A percentile compares a stretch with the other conserved stretches of the same genome.
Evolutionary conservation across 2,113 vertebrate genomes (phyloP).

Genomic region (Murina feae): DNA sequence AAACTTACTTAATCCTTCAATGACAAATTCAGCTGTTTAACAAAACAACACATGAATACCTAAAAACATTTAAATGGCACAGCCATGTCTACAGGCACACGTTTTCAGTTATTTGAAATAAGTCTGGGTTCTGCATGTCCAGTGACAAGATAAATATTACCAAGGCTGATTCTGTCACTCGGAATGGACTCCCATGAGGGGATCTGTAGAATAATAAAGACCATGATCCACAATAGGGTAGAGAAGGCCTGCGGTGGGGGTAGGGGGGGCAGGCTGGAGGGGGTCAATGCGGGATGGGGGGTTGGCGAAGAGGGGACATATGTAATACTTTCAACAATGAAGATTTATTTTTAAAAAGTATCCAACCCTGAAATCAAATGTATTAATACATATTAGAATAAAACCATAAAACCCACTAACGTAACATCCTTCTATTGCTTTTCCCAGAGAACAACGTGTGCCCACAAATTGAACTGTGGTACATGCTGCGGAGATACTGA

Average conservation of each 20-base stretch:
- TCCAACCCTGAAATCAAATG: not conserved
- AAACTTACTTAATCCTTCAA: not conserved
- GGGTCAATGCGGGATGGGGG: too few species aligned
- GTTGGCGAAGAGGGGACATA: too few species aligned
- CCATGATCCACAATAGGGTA: not conserved
- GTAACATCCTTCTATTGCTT: not conserved
- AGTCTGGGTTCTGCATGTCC: not conserved
- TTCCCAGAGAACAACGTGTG: not conserved
- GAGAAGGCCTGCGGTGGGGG: too few species aligned
- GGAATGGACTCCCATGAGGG: not conserved
- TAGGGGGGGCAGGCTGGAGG: too few species aligned
- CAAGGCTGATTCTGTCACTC: not conserved
- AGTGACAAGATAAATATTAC: not conserved
- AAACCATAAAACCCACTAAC: not conserved
- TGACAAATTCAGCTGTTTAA: not conserved
- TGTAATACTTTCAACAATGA: too few species aligned
- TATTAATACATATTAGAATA: not conserved
- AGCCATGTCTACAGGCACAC: not conserved
- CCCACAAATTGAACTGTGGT: not conserved
- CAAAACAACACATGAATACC: not conserved
- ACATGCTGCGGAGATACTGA: not conserved
- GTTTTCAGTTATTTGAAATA: conserved; percentile 9
- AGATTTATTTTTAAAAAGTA: not conserved
- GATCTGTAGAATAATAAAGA: not conserved
- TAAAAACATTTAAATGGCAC: not conserved